Conservation (phyloP, 2,797 vertebrate species). For the Ibycter americanus region DNA sequence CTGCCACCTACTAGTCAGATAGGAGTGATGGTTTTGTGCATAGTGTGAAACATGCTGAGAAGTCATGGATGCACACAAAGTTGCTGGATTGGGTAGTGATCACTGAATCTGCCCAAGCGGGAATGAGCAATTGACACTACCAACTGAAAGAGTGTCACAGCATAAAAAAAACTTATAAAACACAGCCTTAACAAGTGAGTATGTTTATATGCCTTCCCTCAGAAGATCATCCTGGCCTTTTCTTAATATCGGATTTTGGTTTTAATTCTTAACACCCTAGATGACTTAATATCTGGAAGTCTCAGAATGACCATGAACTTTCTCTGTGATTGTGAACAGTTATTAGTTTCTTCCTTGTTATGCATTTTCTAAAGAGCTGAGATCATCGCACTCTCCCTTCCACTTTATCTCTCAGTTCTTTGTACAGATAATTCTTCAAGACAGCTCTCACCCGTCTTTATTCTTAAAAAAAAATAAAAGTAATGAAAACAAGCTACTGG, state of each 20-base stretch:
- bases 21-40: background rate
- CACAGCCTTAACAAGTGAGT: background rate
- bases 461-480: background rate
- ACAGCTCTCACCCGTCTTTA: background rate
- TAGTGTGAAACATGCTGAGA: background rate
- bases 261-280: background rate
- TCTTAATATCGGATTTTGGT: background rate
- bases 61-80: background rate
- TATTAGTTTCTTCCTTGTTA: background rate
- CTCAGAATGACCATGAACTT: background rate
- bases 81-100: background rate
- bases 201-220: background rate
- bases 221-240: background rate
- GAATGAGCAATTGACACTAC: background rate
- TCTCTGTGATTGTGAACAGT: background rate
- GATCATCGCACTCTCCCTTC: background rate
- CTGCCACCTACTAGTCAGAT: background rate
- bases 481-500: background rate
- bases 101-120: accelerated
- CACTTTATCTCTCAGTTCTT: background rate
- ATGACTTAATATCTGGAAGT: background rate
- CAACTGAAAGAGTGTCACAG: background rate
- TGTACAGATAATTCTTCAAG: background rate
- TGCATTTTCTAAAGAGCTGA: background rate
- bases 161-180: background rate